Evolutionary conservation across 2,113 vertebrate species (phyloP).

Genomic region (Puntigrus tetrazona): DNA sequence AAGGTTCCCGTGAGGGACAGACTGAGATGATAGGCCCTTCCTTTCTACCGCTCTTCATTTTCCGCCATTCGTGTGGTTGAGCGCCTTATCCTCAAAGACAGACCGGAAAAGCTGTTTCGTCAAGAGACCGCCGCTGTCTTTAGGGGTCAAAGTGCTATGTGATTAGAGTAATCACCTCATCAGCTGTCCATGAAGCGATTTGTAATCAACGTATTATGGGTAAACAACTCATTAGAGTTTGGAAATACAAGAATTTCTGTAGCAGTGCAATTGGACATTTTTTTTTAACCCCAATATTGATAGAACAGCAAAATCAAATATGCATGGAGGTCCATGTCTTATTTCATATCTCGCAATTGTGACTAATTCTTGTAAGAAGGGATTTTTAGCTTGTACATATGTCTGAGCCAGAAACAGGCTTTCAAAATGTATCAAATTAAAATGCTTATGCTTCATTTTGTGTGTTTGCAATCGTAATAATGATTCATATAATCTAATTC

Average conservation of each 20-base stretch:
- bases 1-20: slow-evolving; percentile 16
- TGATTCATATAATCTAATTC: no score
- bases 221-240: slow-evolving; percentile 3
- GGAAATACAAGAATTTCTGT: neutral
- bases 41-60: neutral
- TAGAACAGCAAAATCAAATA: neutral
- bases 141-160: neutral
- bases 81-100: neutral
- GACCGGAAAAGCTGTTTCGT: neutral
- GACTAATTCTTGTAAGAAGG: neutral
- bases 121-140: neutral
- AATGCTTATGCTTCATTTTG: no score
- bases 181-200: neutral
- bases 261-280: neutral
- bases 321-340: neutral
- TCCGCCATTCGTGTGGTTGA: neutral
- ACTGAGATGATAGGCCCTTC: slow-evolving; percentile 18
- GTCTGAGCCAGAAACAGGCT: neutral
- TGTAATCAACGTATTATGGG: neutral
- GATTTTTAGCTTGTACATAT: no score
- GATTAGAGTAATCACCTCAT: slow-evolving; percentile 23
- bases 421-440: no score
- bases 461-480: no score
- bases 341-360: neutral
- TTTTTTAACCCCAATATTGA: neutral